Percentiles rank a stretch among this genome's conserved stretches.
Evolutionary conservation across 2,888 invertebrate genomes (phyloP).

Genomic region (Caenorhabditis japonica): DNA sequence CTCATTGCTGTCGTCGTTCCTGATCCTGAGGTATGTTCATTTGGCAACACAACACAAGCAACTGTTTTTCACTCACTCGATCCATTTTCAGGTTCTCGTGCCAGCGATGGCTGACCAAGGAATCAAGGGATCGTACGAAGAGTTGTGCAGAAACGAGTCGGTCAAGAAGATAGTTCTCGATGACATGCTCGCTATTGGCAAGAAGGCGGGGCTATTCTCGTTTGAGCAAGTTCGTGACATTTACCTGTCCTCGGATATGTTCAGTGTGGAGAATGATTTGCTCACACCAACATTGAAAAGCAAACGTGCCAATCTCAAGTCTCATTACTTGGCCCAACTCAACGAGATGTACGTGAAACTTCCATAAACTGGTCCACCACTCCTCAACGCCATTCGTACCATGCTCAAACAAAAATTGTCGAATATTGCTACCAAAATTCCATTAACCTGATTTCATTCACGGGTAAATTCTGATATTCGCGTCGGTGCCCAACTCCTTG

Average conservation of each 20-base stretch:
- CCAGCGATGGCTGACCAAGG: slow-evolving; percentile 59
- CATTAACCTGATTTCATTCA: slow-evolving; percentile 47
- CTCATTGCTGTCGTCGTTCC: slow-evolving; percentile 95
- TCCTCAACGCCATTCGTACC: slow-evolving; percentile 7
- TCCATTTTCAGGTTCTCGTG: slow-evolving; percentile 58
- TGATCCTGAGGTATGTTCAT: slow-evolving; percentile 80
- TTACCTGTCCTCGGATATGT: slow-evolving; percentile 92
- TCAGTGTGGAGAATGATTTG: slow-evolving; percentile 95
- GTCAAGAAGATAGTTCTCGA: slow-evolving; percentile 90
- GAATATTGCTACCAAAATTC: slow-evolving; percentile 19
- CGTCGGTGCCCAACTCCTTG: slow-evolving; percentile 13
- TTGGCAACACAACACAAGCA: background rate
- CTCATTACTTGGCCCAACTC: slow-evolving; percentile 63
- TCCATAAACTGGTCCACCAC: slow-evolving; percentile 18
- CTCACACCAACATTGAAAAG: slow-evolving; percentile 95
- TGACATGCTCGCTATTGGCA: slow-evolving; percentile 91
- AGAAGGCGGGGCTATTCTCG: slow-evolving; percentile 90
- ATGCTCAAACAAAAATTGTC: slow-evolving; percentile 20
- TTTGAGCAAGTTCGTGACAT: slow-evolving; percentile 93
- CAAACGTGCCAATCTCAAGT: slow-evolving; percentile 84
- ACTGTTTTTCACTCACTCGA: background rate
- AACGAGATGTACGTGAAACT: slow-evolving; percentile 68
- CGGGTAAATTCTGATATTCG: slow-evolving; percentile 33
- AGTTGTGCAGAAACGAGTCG: slow-evolving; percentile 77
- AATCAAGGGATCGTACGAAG: slow-evolving; percentile 61